Base-by-base conservation (phyloP, 1,140 invertebrate genomes). In the Lepidostoma basale region DNA sequence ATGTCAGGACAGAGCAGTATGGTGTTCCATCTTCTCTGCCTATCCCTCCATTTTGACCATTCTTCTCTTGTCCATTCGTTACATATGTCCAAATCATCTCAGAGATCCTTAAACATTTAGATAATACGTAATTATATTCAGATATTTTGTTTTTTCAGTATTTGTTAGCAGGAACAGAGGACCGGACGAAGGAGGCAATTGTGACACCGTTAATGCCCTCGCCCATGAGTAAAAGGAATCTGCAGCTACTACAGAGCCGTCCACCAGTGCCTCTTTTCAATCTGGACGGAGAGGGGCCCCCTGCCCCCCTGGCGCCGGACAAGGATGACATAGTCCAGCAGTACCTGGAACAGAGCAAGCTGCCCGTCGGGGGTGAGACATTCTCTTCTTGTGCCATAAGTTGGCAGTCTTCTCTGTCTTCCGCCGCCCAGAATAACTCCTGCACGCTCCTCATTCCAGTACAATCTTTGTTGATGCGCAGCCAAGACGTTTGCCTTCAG, bases 101-200 rank as follows among this genome's bases (percentile, higher is more conserved):
- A n/a, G n/a, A n/a, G n/a, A n/a, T n/a, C n/a, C n/a, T n/a, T 9
- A 39, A 39, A 39, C 36, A 39, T n/a, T 39, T 9, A 9, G 9
- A 39, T 9, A 39, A 39, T 39, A 39, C n/a, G 36, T n/a, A n/a
- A n/a, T n/a, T n/a, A n/a, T n/a, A n/a, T n/a, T n/a, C n/a, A n/a
- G n/a, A 47, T 22, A 8, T 22, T 28, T 45, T 14, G 16, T 16
- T 10, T 30, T 64, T 62, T 67, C 69, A 73, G 66, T 72, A 72
- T 52, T 45, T 54, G 67, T 42, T 45, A 68, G 75, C 74, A 8
- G 59, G 84, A 84, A 82, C 85, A 67, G 86, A 87, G 65, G 91
- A 90, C 77, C 89, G 67, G 76, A 85, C 30, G 74, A 72, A 56
- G 3, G 75, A 25, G 45, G 30, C 62, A 3, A 18, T 33, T 1